Percentiles rank a stretch among this genome's conserved stretches.
Conservation (phyloP, 92 coral and sea anemone species). For the Porites cylindrica region DNA sequence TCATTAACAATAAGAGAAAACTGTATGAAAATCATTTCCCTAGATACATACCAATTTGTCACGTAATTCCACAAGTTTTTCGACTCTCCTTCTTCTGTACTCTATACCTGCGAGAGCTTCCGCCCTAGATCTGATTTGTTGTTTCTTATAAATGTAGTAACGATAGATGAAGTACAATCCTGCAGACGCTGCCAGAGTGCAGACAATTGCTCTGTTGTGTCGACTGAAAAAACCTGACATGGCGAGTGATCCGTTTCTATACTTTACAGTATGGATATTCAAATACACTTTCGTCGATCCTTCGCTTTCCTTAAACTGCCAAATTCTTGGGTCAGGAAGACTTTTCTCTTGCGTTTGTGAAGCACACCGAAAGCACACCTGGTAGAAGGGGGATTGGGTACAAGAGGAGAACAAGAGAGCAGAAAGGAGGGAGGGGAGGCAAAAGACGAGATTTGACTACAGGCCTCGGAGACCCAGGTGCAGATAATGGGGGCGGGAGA, state of each 20-base stretch:
- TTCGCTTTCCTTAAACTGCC: too few relatives aligned
- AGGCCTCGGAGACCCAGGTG: too few relatives aligned
- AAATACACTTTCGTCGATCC: background rate
- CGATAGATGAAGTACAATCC: conserved; percentile 40
- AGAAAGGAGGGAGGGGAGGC: too few relatives aligned
- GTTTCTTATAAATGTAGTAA: conserved; percentile 29
- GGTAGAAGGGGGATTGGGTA: too few relatives aligned
- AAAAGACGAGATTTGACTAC: too few relatives aligned
- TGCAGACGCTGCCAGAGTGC: conserved; percentile 19
- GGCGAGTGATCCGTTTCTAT: background rate
- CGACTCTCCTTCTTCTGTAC: conserved; percentile 57
- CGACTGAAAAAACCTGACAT: conserved; percentile 32
- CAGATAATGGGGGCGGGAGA: too few relatives aligned
- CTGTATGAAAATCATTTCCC: too few relatives aligned
- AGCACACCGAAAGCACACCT: too few relatives aligned
- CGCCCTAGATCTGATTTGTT: background rate
- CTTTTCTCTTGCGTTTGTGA: too few relatives aligned
- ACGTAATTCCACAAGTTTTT: conserved; percentile 77
- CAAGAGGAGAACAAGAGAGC: too few relatives aligned
- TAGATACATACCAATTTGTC: conserved; percentile 70
- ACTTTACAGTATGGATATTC: background rate
- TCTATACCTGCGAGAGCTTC: conserved; percentile 23
- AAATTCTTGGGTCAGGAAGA: too few relatives aligned
- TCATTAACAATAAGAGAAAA: background rate
- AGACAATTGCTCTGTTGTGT: background rate